Base-by-base conservation (phyloP, 2,113 vertebrate species). In the Anas platyrhynchos region DNA sequence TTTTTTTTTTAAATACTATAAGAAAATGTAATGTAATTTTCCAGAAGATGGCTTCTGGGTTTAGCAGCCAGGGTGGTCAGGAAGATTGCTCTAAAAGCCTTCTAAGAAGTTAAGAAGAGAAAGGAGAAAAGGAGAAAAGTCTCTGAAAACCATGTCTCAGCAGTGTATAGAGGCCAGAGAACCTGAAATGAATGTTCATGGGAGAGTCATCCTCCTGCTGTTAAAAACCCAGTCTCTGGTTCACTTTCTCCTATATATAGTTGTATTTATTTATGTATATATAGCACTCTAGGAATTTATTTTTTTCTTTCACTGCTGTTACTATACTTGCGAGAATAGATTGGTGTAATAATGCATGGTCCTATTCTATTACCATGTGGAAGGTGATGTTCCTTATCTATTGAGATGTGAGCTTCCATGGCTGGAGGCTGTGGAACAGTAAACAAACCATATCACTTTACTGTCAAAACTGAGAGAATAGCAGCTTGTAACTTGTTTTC, bases 31-130 rank as follows among this genome's bases (percentile, higher is more conserved):
- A 25, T 11, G 17, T 46, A 22, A 41, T 89, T 84, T 83, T 71
- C 63, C 52, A 96, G 78, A 25, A 81, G 34, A n/a, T n/a, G 31
- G 41, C 34, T 88, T 71, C 84, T 59, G 61, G 11, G n/a, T 71
- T 71, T 71, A 52, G 68, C 48, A 52, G 25, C 7, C 20, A 13
- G 6, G n/a, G 1, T 27, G 66, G 8, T 7, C 61, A 71, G 31
- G 36, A 84, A 72, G 5, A 27, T 34, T 91, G 18, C 67, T 46
- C 66, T 68, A 20, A 46, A 43, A 16, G n/a, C 44, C 91, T 84
- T 78, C n/a, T 32, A 41, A 50, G 2, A 29, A 55, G 63, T 0
- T 17, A 36, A 76, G 59, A 58, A 38, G 52, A 78, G n/a, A 6
- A 75, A n/a, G n/a, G n/a, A n/a, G n/a, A n/a, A n/a, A n/a, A 83